These are phyloP conservation scores for Onchidella celtica DNA, from an alignment of 2,888 invertebrate species.

Conservation along the genomic window DNA sequence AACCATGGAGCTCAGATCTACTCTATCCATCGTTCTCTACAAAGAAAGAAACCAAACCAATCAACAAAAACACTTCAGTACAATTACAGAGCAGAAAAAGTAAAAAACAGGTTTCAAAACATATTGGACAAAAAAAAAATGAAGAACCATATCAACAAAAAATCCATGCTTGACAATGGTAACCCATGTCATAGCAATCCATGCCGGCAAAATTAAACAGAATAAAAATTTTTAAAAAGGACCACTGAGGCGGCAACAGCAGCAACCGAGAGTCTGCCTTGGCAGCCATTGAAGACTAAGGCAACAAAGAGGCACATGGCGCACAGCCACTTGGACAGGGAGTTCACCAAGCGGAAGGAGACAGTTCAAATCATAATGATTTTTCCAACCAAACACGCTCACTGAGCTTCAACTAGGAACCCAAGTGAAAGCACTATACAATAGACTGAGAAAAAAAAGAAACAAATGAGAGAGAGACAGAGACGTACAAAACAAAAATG, in stretches of 20 bases:
- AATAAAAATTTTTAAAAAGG: no score
- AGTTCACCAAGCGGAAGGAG: no score
- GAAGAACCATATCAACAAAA: background rate
- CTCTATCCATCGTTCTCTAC: no score
- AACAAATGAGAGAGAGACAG: background rate
- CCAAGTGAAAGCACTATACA: background rate
- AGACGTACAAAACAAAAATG: background rate
- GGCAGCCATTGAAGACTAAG: no score
- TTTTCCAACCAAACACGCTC: slow-evolving; percentile 11
- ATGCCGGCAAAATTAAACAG: background rate
- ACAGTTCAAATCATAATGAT: background rate
- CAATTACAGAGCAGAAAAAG: no score
- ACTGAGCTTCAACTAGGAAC: background rate
- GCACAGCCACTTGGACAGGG: background rate
- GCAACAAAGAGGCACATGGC: background rate
- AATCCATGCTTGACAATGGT: background rate
- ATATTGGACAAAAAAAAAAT: background rate
- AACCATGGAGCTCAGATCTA: no score
- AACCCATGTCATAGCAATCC: background rate
- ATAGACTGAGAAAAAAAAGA: background rate
- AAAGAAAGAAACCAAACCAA: no score
- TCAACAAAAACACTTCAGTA: no score
- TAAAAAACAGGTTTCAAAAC: background rate
- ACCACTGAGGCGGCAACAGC: slow-evolving; percentile 1
- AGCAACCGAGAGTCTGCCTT: no score